Evolutionary conservation across 1,140 invertebrate species (phyloP).

Genomic region (Megalopta genalis): DNA sequence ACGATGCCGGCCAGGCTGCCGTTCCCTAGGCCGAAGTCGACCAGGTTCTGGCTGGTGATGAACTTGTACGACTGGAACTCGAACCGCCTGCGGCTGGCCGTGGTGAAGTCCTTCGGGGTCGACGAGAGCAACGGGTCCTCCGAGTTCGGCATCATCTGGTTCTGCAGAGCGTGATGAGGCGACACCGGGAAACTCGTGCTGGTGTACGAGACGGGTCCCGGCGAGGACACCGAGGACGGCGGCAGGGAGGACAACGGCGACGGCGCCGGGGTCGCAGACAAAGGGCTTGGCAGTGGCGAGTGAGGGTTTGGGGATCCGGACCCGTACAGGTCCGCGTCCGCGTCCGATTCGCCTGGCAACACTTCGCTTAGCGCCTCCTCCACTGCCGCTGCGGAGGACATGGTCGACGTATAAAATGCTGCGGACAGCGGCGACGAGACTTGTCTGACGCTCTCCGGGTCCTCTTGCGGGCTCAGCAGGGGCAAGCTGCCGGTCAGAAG

Average conservation of each 20-base stretch:
- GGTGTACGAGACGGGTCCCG: conserved; percentile 79
- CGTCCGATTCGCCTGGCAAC: conserved; percentile 86
- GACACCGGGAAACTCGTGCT: conserved; percentile 79
- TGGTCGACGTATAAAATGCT: conserved; percentile 91
- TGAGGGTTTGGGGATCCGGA: conserved; percentile 81
- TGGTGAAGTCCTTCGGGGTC: conserved; percentile 88
- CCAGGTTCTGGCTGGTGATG: conserved; percentile 82
- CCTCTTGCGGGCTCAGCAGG: conserved; percentile 80
- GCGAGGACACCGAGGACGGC: conserved; percentile 81
- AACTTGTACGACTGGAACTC: conserved; percentile 84
- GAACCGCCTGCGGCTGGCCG: conserved; percentile 82
- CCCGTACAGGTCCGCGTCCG: conserved; percentile 83
- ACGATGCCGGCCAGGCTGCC: conserved; percentile 82
- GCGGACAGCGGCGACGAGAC: conserved; percentile 87
- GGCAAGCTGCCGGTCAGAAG: conserved; percentile 79
- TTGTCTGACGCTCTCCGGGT: conserved; percentile 82
- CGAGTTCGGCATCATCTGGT: conserved; percentile 91
- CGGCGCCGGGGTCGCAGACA: conserved; percentile 83
- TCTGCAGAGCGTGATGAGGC: conserved; percentile 82
- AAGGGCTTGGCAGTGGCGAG: conserved; percentile 83
- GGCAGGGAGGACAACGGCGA: conserved; percentile 82
- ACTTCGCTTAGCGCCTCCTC: conserved; percentile 91
- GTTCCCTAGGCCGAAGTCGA: conserved; percentile 81
- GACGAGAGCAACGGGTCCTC: conserved; percentile 91
- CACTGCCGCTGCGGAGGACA: conserved; percentile 91